Evolutionary conservation across 2,797 vertebrate species (phyloP), one percentile per base, ranked within the genome.

Genomic region (Cetoscarus ocellatus): DNA sequence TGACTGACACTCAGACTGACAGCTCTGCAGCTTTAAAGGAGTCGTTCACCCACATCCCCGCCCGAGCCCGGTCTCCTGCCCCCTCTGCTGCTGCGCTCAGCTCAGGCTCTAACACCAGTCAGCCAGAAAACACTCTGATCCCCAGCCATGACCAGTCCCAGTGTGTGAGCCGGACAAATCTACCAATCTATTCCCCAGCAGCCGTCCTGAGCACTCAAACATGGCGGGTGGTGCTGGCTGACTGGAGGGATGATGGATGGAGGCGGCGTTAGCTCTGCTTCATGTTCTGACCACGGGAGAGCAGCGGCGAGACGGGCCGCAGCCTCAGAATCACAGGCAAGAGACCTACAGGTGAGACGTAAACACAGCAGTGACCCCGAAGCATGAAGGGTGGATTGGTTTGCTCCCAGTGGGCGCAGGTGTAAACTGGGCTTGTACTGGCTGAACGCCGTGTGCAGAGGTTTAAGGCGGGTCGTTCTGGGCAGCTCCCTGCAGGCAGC

Each of bases 231-330:
- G 82, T 73, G 74, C 75, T 79, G 89, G 87, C 83, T 88, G 89
- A 82, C 85, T 91, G 91, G 85, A 83, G 76, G 78, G 63, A 87
- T 91, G 91, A 92, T 89, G 86, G 84, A 92, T 92, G 86, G 79
- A 82, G 86, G 78, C 74, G 77, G 75, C 78, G 85, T 79, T 79
- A 73, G 73, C 79, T 77, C 62, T 88, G 79, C 77, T 82, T 87
- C 88, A 83, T 85, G 77, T 73, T 49, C 63, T 68, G 38, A 86
- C 70, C 82, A 82, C 83, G 64, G 76, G 72, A 80, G 43, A 53
- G 49, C 54, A 57, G 69, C 34, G 60, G 8, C 65, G 68, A n/a
- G n/a, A n/a, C 57, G 56, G 61, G 47, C 62, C 49, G 18, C 12
- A 19, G 68, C 77, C 38, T 38, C 48, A 67, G 10, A 67, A 70